Conservation (phyloP, 30 jellyfish, hydroid and myxozoan genomes). For the Aurelia aurita complex sp. Pacific region DNA sequence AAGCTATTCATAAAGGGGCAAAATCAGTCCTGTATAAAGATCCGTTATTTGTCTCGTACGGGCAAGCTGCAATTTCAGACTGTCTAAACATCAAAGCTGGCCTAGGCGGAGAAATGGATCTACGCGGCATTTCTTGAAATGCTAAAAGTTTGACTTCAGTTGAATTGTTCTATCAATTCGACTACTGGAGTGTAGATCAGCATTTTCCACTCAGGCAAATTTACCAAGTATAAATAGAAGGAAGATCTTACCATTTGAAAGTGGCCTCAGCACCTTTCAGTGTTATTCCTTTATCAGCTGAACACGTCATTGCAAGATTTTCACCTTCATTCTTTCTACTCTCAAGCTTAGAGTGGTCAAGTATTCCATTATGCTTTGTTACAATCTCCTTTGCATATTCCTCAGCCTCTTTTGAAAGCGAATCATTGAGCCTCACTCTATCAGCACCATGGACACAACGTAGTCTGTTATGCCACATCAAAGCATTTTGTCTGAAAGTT, state of each 20-base stretch:
- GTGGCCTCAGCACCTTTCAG: slow-evolving; percentile 90
- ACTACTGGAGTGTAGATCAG: too few species aligned
- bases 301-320: slow-evolving; percentile 83
- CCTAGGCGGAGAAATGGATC: too few species aligned
- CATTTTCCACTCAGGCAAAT: too few species aligned
- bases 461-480: slow-evolving; percentile 81
- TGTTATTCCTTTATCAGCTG: slow-evolving; percentile 42
- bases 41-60: too few species aligned
- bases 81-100: too few species aligned
- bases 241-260: slow-evolving; percentile 74
- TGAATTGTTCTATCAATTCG: too few species aligned
- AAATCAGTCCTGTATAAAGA: too few species aligned
- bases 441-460: slow-evolving; percentile 81
- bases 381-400: slow-evolving; percentile 84
- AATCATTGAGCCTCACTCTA: slow-evolving; percentile 56
- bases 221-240: too few species aligned
- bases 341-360: slow-evolving; percentile 67
- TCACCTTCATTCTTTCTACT: slow-evolving; percentile 84
- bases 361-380: slow-evolving; percentile 65
- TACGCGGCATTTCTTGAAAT: too few species aligned
- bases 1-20: too few species aligned
- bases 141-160: too few species aligned
- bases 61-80: too few species aligned
- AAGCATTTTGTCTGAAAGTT: slow-evolving; percentile 71
- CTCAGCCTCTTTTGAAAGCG: slow-evolving; percentile 78